A percentile compares a stretch with the other conserved stretches of the same genome.
Conservation (phyloP, 2,888 invertebrate genomes). For the Scrobipalpa costella region DNA sequence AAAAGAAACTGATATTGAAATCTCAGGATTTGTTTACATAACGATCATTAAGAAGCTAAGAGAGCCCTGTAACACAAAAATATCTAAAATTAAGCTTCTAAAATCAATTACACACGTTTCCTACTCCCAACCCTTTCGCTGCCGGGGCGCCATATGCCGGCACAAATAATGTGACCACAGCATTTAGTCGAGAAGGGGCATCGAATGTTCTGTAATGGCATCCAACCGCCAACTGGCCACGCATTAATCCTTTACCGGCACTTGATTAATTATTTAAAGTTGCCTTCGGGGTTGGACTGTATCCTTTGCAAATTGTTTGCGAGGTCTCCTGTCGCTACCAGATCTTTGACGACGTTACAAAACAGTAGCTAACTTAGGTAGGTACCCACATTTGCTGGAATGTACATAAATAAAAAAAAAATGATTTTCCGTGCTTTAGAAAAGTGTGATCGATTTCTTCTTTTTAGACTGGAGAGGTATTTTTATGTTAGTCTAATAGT, state of each 20-base stretch:
- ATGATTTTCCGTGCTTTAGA: no score
- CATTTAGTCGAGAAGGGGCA: conserved; percentile 66
- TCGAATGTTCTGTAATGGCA: conserved; percentile 77
- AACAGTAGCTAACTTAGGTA: background rate
- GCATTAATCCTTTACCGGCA: conserved; percentile 78
- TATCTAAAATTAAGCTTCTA: conserved; percentile 3
- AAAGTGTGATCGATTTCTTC: no score
- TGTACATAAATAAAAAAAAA: no score
- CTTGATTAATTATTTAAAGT: conserved; percentile 80
- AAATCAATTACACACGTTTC: conserved; percentile 27
- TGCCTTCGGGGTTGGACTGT: conserved; percentile 57
- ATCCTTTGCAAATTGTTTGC: conserved; percentile 68
- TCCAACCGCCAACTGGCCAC: conserved; percentile 78
- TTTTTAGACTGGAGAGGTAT: no score
- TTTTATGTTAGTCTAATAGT: no score
- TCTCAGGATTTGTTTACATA: no score
- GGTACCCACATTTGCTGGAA: no score
- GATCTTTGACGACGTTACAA: conserved; percentile 16
- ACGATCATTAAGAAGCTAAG: background rate
- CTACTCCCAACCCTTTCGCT: conserved; percentile 41
- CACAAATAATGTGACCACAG: conserved; percentile 70
- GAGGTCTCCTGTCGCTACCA: conserved; percentile 42
- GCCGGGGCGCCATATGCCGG: conserved; percentile 42
- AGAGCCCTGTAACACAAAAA: background rate
- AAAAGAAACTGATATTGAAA: no score